A percentile compares a stretch with the other conserved stretches of the same genome.
Conservation (phyloP, 2,113 vertebrate species). For the Sinosuthora webbiana region DNA sequence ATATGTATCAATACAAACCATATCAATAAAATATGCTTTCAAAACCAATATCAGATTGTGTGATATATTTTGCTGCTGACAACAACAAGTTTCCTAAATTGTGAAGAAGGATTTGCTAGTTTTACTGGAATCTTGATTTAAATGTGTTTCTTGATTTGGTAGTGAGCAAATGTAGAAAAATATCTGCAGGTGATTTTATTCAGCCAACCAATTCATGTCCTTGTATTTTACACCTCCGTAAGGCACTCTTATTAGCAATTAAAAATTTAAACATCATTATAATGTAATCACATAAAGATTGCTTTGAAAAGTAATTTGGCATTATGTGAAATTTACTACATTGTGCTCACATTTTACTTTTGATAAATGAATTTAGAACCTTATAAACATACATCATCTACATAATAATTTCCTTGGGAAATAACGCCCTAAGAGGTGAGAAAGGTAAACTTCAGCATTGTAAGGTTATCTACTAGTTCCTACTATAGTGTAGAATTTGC, state of each 20-base stretch:
- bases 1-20: neutral
- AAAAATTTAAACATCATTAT: neutral
- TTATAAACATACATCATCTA: neutral
- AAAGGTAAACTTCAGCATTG: neutral
- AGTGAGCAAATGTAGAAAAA: neutral
- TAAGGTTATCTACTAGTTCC: neutral
- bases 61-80: neutral
- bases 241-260: neutral
- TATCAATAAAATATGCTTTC: constrained; percentile 7
- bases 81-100: neutral
- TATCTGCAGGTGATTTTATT: neutral
- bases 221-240: neutral
- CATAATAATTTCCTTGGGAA: neutral
- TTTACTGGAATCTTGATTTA: neutral
- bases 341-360: neutral
- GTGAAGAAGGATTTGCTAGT: neutral
- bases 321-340: neutral
- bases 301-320: neutral
- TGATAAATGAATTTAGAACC: neutral
- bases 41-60: neutral
- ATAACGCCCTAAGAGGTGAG: neutral
- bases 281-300: neutral
- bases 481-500: neutral
- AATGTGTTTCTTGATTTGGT: neutral
- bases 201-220: neutral